These are phyloP conservation scores for Rapana venosa DNA, from an alignment of 2,888 invertebrate species.

Conservation along the genomic window DNA sequence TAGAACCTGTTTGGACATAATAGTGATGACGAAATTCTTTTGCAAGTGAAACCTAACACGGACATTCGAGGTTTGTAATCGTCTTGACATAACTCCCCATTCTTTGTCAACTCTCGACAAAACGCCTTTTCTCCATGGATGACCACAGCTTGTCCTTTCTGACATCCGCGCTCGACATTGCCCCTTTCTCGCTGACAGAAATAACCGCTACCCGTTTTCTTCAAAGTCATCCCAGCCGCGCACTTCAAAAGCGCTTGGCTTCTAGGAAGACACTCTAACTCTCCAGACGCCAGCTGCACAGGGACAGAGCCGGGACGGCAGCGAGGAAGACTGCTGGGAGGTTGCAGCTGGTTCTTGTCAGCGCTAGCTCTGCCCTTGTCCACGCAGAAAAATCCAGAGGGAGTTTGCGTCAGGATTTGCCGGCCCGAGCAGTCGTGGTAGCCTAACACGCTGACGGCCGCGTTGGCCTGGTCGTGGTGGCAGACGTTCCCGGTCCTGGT, in stretches of 20 bases:
- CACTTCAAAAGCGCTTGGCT: background rate
- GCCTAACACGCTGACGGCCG: background rate
- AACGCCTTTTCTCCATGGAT: background rate
- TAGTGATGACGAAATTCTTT: background rate
- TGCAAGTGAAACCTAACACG: background rate
- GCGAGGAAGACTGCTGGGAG: background rate
- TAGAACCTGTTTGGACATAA: slow-evolving; percentile 22
- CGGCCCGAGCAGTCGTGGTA: background rate
- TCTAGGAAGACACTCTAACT: background rate
- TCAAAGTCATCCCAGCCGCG: background rate
- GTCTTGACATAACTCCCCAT: slow-evolving; percentile 28
- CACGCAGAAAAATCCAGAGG: slow-evolving; percentile 37
- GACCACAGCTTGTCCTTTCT: slow-evolving; percentile 28
- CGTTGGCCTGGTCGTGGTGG: background rate
- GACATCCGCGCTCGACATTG: background rate
- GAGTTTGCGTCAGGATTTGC: slow-evolving; percentile 30
- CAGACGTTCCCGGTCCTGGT: background rate
- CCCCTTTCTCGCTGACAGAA: background rate
- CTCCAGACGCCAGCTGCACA: background rate
- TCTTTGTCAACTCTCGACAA: slow-evolving; percentile 29
- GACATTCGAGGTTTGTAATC: slow-evolving; percentile 37
- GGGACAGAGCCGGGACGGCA: background rate
- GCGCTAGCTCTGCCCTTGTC: no score
- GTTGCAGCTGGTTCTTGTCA: background rate
- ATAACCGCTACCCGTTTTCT: background rate